Conservation (phyloP, 1,140 invertebrate genomes). For the Ostrea edulis region DNA sequence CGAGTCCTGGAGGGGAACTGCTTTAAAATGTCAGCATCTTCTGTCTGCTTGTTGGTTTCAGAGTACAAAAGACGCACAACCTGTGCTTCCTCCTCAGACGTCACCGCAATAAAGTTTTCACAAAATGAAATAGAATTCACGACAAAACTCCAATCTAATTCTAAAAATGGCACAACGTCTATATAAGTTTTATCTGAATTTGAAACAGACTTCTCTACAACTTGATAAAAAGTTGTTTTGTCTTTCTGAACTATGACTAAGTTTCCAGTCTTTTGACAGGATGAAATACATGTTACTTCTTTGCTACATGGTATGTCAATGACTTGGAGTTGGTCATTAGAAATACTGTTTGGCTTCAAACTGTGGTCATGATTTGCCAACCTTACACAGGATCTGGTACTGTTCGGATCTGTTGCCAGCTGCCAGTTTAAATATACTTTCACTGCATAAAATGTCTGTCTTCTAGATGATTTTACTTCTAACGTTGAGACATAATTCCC, state of each 20-base stretch:
- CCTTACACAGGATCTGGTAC: constrained; percentile 39
- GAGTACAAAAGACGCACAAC: constrained; percentile 49
- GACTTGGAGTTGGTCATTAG: constrained; percentile 40
- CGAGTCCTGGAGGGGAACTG: neutral
- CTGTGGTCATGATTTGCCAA: constrained; percentile 50
- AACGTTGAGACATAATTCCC: constrained; percentile 55
- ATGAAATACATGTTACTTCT: constrained; percentile 40
- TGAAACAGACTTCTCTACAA: constrained; percentile 53
- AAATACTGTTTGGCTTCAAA: constrained; percentile 28
- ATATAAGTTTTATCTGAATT: constrained; percentile 50
- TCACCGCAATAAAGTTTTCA: constrained; percentile 50
- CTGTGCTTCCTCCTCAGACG: constrained; percentile 50
- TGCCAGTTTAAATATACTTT: constrained; percentile 56
- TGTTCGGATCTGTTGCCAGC: constrained; percentile 13
- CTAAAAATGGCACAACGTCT: constrained; percentile 51
- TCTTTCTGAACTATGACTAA: constrained; percentile 41
- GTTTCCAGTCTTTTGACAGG: constrained; percentile 52
- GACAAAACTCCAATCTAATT: constrained; percentile 53
- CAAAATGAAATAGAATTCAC: constrained; percentile 45
- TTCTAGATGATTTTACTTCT: constrained; percentile 47
- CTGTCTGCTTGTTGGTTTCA: constrained; percentile 38
- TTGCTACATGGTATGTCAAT: constrained; percentile 51
- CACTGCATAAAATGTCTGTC: constrained; percentile 46
- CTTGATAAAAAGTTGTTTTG: constrained; percentile 45
- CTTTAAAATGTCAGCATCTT: constrained; percentile 5